Conservation (phyloP, 1,140 invertebrate species). For the Gryon sp. region DNA sequence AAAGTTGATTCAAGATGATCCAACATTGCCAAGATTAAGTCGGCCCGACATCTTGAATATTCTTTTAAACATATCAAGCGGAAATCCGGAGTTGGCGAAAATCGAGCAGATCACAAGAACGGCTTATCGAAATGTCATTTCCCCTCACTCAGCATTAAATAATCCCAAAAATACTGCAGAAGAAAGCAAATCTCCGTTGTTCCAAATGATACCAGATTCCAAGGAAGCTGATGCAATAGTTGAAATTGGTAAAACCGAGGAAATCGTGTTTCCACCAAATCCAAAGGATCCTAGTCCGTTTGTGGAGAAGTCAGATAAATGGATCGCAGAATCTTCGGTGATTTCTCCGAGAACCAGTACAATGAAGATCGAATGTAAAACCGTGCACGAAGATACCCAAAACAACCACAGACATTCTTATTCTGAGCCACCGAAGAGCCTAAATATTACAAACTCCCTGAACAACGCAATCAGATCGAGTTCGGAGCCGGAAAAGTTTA, state of each 20-base stretch:
- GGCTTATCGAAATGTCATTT: conserved; percentile 80
- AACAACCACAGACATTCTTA: conserved; percentile 32
- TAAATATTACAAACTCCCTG: background rate
- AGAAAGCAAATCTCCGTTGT: conserved; percentile 80
- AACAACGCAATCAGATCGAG: conserved; percentile 38
- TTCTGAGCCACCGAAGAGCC: conserved; percentile 6
- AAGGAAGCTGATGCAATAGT: conserved; percentile 38
- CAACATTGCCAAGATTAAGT: conserved; percentile 80
- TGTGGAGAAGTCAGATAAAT: conserved; percentile 32
- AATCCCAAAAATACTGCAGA: conserved; percentile 77
- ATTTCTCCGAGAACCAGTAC: background rate
- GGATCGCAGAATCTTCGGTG: conserved; percentile 5
- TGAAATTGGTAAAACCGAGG: conserved; percentile 46
- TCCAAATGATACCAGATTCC: conserved; percentile 75
- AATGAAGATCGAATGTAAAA: conserved; percentile 46
- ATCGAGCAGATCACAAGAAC: conserved; percentile 74
- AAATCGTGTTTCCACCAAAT: conserved; percentile 53
- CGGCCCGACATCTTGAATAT: conserved; percentile 82
- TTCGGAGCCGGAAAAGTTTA: conserved; percentile 69
- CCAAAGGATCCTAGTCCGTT: conserved; percentile 52
- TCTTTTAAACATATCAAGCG: conserved; percentile 81
- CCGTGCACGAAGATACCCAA: conserved; percentile 9
- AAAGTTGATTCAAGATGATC: conserved; percentile 79
- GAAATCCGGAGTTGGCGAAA: conserved; percentile 75
- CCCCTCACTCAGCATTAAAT: conserved; percentile 79